Base-by-base conservation (phyloP, 1,140 invertebrate species). In the Bombus breviceps region DNA sequence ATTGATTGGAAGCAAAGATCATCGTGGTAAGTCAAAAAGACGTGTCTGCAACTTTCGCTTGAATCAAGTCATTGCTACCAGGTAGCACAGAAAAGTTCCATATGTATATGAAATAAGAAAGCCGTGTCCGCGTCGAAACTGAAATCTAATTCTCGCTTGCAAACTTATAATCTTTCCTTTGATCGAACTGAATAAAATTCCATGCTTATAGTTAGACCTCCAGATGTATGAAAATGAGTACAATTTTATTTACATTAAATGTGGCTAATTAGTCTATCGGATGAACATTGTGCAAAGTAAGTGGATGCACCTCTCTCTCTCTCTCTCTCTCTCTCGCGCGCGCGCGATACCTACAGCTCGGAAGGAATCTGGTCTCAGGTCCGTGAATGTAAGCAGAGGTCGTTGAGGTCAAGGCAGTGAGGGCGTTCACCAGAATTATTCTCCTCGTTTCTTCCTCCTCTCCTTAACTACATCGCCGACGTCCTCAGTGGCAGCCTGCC, bases 361-460 rank as follows among this genome's bases (percentile, higher is more conserved):
- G 83, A 87, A 91, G 88, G 90, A 91, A 91, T 91, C 90, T 91
- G 89, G 90, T 91, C 86, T 71, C 87, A 86, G 84, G 88, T 83
- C 83, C 75, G 81, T 62, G 83, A 86, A 88, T 78, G 82, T 86
- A 85, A 91, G 81, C 83, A 86, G 89, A 89, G 91, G 91, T 91
- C 89, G 71, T 68, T 68, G 91, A 90, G 92, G 92, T 92, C 92
- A 92, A 92, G 91, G 91, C 85, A 87, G 87, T 72, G 91, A 92
- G 91, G 91, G 89, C 92, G 91, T 92, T 92, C 91, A 92, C 92
- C 91, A 92, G 91, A 90, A 92, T 91, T 90, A 92, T 92, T 92
- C 89, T 92, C 72, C 87, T 87, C 86, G 90, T 88, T 88, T 84
- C 83, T 86, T 91, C 90, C 80, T 91, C 81, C 75, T 87, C 78